Base-by-base conservation (phyloP, 2,888 invertebrate species). In the Clepsis dumicolana region DNA sequence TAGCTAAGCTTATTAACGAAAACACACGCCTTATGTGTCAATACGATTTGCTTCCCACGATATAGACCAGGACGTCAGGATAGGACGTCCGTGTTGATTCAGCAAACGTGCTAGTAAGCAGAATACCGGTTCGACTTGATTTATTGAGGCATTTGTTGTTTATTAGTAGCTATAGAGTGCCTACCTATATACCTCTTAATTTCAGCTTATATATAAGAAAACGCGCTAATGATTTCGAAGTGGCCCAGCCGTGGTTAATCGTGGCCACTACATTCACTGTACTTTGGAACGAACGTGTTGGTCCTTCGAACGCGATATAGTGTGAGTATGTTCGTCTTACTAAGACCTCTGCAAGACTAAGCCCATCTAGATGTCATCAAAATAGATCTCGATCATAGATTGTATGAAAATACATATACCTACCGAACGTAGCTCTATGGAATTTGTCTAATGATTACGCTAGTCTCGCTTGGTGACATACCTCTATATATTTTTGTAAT, bases 31-130 rank as follows among this genome's bases (percentile, higher is more conserved):
- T 1, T 38, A 38, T 35, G 21, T 32, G 18, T 14, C 48, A 21
- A 48, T 53, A 18, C n/a, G 24, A n/a, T 35, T 35, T 38, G 41
- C 16, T 59, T 62, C 67, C 27, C 67, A 67, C 62, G 62, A 16
- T 56, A 27, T 38, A 21, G 48, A 32, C 38, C 38, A 67, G 62
- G 62, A 67, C 48, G 25, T 67, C 67, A n/a, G n/a, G n/a, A n/a
- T n/a, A n/a, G n/a, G n/a, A n/a, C 48, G 25, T 67, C 67, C 67
- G 56, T 63, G 50, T 67, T 67, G 35, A 41, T 63, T 62, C 62
- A 38, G 38, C 25, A 21, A 48, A 48, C 48, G 18, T 10, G 12
- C 12, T 48, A 48, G 21, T 48, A 48, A 48, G 48, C 48, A 21
- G 21, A 48, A 48, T 48, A 21, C 48, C 48, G 48, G 48, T 21